These are phyloP conservation scores for Zosterops hypoxanthus DNA, from an alignment of 2,113 vertebrate genomes.

Conservation along the genomic window DNA sequence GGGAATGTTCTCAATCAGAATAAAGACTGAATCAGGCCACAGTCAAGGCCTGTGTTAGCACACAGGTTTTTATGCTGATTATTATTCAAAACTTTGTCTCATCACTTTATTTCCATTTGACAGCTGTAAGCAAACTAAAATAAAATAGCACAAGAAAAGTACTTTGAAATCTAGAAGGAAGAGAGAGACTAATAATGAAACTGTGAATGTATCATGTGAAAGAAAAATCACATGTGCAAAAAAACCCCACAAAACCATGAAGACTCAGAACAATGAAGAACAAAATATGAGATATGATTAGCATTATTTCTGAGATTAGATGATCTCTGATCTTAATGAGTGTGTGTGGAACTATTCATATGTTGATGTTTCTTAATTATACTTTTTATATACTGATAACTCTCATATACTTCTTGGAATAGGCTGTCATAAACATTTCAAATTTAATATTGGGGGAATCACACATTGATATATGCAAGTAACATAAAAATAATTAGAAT, in stretches of 20 bases:
- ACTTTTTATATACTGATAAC: not conserved
- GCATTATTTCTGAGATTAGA: not conserved
- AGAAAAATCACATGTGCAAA: not conserved
- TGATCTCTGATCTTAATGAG: not conserved
- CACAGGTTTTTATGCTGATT: not conserved
- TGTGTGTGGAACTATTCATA: not conserved
- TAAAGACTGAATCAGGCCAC: not conserved
- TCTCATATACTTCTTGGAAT: not conserved
- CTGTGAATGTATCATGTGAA: not conserved
- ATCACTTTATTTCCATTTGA: not conserved
- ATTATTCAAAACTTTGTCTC: not conserved
- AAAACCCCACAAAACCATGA: fast-evolving
- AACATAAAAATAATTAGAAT: not conserved
- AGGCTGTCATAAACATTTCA: not conserved
- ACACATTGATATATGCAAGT: not conserved
- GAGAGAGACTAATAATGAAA: not conserved
- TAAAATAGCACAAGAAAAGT: not conserved
- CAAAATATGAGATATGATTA: not conserved
- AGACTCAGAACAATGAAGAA: not conserved
- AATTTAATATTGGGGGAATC: not conserved
- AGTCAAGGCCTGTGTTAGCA: not conserved
- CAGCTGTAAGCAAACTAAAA: not conserved
- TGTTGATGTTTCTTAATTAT: not conserved
- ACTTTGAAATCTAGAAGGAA: not conserved
- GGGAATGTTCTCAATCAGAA: not conserved